phyloP scores from a whole-genome alignment of 2,797 vertebrate genomes.

The Orestias chungarensis region DNA sequence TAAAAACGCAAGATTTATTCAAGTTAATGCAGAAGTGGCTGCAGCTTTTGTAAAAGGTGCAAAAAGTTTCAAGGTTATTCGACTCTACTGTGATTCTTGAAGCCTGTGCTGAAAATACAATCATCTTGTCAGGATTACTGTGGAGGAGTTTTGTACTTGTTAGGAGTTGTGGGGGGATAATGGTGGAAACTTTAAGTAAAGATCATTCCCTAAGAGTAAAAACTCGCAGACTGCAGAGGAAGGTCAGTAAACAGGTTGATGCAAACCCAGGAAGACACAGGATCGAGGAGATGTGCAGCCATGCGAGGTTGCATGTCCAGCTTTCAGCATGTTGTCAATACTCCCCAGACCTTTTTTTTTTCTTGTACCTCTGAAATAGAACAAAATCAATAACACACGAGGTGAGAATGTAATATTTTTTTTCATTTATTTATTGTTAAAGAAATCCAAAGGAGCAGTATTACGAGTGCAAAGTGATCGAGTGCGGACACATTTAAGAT shows the following conservation, averaged over 20 bases:
- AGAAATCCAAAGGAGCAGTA: slow-evolving; percentile 59
- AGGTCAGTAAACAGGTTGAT: slow-evolving; percentile 64
- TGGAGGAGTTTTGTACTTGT: slow-evolving; percentile 33
- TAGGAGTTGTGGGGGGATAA: slow-evolving; percentile 34
- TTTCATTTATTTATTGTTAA: slow-evolving; percentile 69
- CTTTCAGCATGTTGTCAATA: slow-evolving; percentile 52
- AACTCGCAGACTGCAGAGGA: slow-evolving; percentile 35
- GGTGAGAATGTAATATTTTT: slow-evolving; percentile 37
- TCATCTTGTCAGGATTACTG: slow-evolving; percentile 29
- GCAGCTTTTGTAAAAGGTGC: neutral
- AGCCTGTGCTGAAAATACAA: slow-evolving; percentile 12
- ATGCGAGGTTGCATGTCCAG: slow-evolving; percentile 30
- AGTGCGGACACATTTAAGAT: slow-evolving; percentile 44
- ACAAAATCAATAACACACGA: slow-evolving; percentile 65
- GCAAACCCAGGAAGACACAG: slow-evolving; percentile 39
- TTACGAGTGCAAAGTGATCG: slow-evolving; percentile 59
- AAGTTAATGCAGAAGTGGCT: slow-evolving; percentile 10
- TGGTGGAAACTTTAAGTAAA: slow-evolving; percentile 42
- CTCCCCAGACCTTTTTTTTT: slow-evolving; percentile 11
- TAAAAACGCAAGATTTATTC: slow-evolving; percentile 10
- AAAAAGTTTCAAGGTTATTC: slow-evolving; percentile 58
- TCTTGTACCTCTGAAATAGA: slow-evolving; percentile 45
- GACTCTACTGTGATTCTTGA: slow-evolving; percentile 14
- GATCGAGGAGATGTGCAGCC: slow-evolving; percentile 41
- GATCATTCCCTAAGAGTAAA: slow-evolving; percentile 54